Conservation (phyloP, 2,113 vertebrate genomes). For the Felis chaus region DNA sequence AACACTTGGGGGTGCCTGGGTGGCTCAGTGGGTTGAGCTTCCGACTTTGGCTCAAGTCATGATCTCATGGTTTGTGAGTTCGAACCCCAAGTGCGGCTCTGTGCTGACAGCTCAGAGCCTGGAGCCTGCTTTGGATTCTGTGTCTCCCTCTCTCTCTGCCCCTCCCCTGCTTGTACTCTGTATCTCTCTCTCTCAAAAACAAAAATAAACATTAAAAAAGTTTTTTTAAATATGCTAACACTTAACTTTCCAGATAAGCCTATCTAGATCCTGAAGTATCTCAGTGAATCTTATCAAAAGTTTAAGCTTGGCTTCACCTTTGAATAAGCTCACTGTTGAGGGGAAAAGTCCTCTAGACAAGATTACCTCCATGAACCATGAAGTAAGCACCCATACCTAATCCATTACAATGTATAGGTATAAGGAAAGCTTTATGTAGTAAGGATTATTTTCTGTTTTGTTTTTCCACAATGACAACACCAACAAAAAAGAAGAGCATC, state of each 20-base stretch:
- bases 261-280: conserved; percentile 3
- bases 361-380: not conserved
- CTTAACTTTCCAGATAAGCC: conserved; percentile 12
- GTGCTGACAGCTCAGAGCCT: too few species aligned
- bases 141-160: too few species aligned
- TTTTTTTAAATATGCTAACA: conserved; percentile 36
- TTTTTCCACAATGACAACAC: conserved; percentile 23
- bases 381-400: not conserved
- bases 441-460: conserved; percentile 13
- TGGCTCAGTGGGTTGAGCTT: too few species aligned
- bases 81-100: too few species aligned
- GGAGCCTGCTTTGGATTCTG: too few species aligned
- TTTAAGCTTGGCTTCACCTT: not conserved
- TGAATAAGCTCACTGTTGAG: conserved; percentile 29
- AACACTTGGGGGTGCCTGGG: not conserved
- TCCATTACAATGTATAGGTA: not conserved
- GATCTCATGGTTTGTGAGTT: too few species aligned
- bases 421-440: not conserved
- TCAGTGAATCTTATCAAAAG: not conserved
- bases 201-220: not conserved
- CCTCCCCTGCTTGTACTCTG: too few species aligned
- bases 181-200: too few species aligned
- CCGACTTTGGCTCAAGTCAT: too few species aligned
- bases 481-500: not conserved
- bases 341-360: conserved; percentile 37